These are phyloP conservation scores for Nasonia giraulti DNA, from an alignment of 1,140 invertebrate species.

Conservation along the genomic window DNA sequence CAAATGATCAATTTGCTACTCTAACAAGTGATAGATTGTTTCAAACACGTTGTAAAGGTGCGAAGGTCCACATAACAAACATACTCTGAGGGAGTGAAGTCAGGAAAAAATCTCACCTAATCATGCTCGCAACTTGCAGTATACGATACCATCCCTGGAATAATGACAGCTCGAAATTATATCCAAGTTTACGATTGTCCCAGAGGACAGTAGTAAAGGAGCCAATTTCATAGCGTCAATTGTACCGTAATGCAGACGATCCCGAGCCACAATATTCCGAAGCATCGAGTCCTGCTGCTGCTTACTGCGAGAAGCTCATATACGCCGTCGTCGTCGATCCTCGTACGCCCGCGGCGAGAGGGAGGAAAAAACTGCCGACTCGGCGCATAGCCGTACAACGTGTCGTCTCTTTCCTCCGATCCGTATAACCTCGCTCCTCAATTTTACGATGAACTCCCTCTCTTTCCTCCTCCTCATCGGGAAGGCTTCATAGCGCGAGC, in stretches of 20 bases:
- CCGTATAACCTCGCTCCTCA: neutral
- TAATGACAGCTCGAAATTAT: neutral
- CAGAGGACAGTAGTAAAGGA: neutral
- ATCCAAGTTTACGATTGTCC: neutral
- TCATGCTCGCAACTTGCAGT: neutral
- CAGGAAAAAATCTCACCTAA: neutral
- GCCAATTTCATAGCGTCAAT: conserved; percentile 3
- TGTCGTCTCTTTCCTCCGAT: neutral
- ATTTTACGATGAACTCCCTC: neutral
- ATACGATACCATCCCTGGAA: neutral
- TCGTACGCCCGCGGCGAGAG: too few relatives aligned
- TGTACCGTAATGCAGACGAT: neutral
- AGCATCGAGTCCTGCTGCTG: neutral
- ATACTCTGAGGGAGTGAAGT: neutral
- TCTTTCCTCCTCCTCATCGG: neutral
- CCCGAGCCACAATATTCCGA: neutral
- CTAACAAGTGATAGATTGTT: too few relatives aligned
- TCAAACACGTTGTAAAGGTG: too few relatives aligned
- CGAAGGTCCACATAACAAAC: too few relatives aligned
- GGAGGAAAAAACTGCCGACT: neutral
- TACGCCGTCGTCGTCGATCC: too few relatives aligned
- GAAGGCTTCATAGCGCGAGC: neutral
- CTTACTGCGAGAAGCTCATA: neutral
- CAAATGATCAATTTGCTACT: too few relatives aligned
- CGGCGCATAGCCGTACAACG: neutral